Evolutionary conservation across 2,888 invertebrate species (phyloP).

Genomic region (Amphipyra tragopoginis): DNA sequence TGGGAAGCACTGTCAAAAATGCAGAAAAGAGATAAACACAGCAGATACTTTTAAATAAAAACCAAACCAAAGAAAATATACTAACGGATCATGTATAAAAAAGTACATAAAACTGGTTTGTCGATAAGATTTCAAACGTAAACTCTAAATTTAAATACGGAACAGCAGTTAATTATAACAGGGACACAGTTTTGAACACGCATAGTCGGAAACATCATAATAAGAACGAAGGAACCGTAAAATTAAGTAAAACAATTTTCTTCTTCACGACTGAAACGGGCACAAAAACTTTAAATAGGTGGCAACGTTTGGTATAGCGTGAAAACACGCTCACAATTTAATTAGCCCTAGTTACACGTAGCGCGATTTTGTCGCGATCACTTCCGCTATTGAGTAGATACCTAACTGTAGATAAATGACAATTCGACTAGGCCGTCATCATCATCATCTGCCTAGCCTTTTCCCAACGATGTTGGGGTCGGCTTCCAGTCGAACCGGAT

Average conservation of each 20-base stretch:
- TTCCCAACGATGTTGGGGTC: no score
- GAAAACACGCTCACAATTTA: slow-evolving; percentile 7
- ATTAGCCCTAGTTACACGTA: no score
- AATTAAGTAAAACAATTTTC: slow-evolving; percentile 6
- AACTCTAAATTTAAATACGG: slow-evolving; percentile 17
- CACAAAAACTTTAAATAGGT: slow-evolving; percentile 10
- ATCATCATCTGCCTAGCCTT: no score
- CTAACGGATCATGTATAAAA: slow-evolving; percentile 20
- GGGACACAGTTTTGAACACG: slow-evolving; percentile 6
- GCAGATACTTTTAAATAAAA: neutral
- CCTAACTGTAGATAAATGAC: no score
- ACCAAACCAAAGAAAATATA: slow-evolving; percentile 31
- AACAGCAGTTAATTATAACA: slow-evolving; percentile 8
- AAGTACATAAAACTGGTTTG: slow-evolving; percentile 28
- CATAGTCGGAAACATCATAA: slow-evolving; percentile 5
- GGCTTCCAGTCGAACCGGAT: no score
- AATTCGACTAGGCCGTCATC: no score
- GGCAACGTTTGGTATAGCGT: slow-evolving; percentile 22
- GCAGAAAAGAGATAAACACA: neutral
- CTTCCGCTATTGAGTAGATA: no score
- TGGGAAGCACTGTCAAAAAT: no score
- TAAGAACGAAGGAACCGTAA: neutral
- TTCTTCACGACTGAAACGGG: slow-evolving; percentile 2
- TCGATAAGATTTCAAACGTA: slow-evolving; percentile 29
- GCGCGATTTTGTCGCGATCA: no score